Conservation (phyloP, 2,797 vertebrate genomes). For the Parauchenoglanis ngamensis region DNA sequence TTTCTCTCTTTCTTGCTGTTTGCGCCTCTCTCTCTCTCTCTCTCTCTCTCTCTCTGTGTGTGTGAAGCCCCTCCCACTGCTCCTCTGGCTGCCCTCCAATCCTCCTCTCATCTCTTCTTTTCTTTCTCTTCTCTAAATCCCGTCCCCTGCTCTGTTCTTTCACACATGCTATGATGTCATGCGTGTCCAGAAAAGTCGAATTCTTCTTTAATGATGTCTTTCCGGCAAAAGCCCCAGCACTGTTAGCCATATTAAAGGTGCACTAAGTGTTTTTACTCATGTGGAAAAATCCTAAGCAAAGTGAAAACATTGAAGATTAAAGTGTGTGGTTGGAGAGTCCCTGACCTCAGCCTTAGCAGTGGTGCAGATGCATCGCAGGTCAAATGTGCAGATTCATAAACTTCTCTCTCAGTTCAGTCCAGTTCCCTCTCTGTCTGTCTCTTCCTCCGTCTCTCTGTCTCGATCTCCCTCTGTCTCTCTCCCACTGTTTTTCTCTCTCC, state of each 20-base stretch:
- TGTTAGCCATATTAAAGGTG: neutral
- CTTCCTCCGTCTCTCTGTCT: neutral
- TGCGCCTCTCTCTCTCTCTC: neutral
- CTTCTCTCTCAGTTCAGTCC: neutral
- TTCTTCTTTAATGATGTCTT: constrained; percentile 29
- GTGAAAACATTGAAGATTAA: neutral
- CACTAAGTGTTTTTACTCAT: neutral
- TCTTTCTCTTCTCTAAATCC: neutral
- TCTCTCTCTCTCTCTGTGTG: neutral
- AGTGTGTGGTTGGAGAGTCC: no score
- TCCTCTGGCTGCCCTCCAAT: constrained; percentile 2
- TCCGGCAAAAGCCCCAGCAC: neutral
- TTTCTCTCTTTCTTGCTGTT: neutral
- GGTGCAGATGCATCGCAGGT: neutral
- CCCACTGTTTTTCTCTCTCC: neutral
- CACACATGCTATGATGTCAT: constrained; percentile 4
- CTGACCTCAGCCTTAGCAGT: neutral
- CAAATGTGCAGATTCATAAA: neutral
- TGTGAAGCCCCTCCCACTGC: neutral
- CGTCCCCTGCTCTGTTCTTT: neutral
- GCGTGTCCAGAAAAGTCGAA: neutral
- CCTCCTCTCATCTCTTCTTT: neutral
- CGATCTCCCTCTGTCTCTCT: neutral
- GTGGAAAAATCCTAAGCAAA: neutral
- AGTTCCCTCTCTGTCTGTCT: no score